These are phyloP conservation scores for Drosophila trapezifrons DNA, from an alignment of 1,140 invertebrate species.

Conservation along the genomic window DNA sequence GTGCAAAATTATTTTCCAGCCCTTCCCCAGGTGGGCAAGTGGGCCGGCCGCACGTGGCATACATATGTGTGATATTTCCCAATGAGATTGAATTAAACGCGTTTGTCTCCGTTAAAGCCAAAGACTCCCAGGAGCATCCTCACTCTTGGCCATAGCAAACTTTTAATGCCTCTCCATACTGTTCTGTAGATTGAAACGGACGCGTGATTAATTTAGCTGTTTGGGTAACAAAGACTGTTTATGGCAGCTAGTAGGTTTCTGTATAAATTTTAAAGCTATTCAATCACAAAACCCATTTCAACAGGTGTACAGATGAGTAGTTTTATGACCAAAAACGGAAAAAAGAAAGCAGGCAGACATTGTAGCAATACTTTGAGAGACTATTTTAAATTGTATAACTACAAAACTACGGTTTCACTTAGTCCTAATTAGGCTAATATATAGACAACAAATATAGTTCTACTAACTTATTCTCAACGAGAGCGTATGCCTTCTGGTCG, in stretches of 20 bases:
- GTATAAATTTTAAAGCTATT: background rate
- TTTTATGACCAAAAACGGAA: background rate
- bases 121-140: conserved; percentile 28
- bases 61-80: conserved; percentile 58
- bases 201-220: conserved; percentile 21
- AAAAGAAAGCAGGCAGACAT: no score
- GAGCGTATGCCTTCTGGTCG: background rate
- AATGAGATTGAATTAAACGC: conserved; percentile 44
- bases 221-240: conserved; percentile 3
- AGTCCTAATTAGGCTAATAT: conserved; percentile 1
- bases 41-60: conserved; percentile 34
- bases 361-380: no score
- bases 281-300: conserved; percentile 1
- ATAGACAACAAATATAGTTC: background rate
- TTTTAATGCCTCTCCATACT: conserved; percentile 19
- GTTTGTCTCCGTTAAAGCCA: conserved; percentile 20
- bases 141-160: conserved; percentile 20
- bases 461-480: background rate
- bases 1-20: conserved; percentile 29
- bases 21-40: conserved; percentile 23
- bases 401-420: no score
- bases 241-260: background rate
- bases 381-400: background rate
- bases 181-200: conserved; percentile 12
- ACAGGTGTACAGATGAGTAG: conserved; percentile 1